Evolutionary conservation across 1,140 invertebrate genomes (phyloP).

Genomic region (Rhizoglyphus robini): DNA sequence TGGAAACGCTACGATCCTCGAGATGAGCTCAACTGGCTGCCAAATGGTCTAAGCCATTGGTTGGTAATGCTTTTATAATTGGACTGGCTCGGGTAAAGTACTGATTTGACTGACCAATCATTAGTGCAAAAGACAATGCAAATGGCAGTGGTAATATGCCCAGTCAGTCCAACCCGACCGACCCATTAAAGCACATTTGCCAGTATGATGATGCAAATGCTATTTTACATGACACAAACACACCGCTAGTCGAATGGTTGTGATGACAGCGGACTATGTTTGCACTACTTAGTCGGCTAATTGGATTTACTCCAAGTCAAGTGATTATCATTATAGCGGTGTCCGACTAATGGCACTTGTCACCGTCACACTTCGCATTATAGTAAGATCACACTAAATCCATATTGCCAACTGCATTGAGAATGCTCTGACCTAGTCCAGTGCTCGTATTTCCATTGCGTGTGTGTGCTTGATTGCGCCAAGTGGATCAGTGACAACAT

Average conservation of each 20-base stretch:
- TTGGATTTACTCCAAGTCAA: neutral
- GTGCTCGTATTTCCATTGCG: no score
- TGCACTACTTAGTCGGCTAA: conserved; percentile 10
- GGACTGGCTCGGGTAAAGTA: no score
- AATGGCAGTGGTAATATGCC: no score
- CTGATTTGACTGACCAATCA: no score
- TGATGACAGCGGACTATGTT: neutral
- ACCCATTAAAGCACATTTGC: no score
- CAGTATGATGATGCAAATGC: neutral
- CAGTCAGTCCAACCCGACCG: no score
- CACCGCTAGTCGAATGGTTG: neutral
- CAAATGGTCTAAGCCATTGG: no score
- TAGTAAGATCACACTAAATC: neutral
- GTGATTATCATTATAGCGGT: neutral
- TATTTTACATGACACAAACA: no score
- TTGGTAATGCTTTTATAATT: no score
- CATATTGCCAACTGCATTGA: neutral
- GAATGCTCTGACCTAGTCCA: neutral
- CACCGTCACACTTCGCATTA: neutral
- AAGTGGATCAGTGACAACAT: neutral
- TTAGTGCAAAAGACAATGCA: no score
- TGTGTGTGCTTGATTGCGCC: neutral
- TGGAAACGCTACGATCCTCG: no score
- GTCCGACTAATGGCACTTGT: conserved; percentile 1
- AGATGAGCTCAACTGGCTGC: no score